Evolutionary conservation across 2,113 vertebrate genomes (phyloP).

Genomic region (Notothenia rossii): DNA sequence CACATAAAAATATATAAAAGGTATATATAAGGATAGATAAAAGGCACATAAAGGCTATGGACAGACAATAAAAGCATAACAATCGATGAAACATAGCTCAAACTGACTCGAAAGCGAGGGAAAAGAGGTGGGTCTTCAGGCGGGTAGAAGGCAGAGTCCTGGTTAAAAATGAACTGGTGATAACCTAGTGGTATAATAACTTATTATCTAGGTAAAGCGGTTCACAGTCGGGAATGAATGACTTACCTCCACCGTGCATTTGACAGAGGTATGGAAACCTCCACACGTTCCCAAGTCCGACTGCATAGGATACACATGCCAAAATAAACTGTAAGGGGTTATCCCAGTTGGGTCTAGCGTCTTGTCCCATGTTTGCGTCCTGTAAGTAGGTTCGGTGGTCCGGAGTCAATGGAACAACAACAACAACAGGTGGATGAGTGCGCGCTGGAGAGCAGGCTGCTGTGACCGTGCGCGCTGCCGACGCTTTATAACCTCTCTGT

Average conservation of each 20-base stretch:
- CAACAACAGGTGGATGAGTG: not conserved
- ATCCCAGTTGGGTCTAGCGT: constrained; percentile 88
- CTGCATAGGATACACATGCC: constrained; percentile 93
- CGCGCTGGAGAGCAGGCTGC: not conserved
- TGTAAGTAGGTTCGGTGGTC: not conserved
- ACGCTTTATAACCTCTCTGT: not conserved
- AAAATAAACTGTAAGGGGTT: constrained; percentile 90
- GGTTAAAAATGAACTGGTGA: not conserved
- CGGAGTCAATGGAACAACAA: not conserved
- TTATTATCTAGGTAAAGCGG: not conserved
- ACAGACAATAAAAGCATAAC: no score
- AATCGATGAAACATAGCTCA: no score
- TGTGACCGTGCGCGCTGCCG: not conserved
- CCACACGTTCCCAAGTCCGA: constrained; percentile 97
- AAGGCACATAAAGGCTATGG: no score
- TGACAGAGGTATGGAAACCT: constrained; percentile 97
- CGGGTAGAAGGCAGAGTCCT: no score
- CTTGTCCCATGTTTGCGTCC: constrained; percentile 76
- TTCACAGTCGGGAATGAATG: not conserved
- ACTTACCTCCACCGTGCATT: constrained; percentile 95
- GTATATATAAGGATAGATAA: no score
- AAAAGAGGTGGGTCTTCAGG: no score
- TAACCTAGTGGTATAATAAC: no score
- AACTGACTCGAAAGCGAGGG: no score
- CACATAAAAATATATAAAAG: no score